Evolutionary conservation across 2,797 vertebrate genomes (phyloP), one percentile per base, ranked within the genome.

Genomic region (Miichthys miiuy): DNA sequence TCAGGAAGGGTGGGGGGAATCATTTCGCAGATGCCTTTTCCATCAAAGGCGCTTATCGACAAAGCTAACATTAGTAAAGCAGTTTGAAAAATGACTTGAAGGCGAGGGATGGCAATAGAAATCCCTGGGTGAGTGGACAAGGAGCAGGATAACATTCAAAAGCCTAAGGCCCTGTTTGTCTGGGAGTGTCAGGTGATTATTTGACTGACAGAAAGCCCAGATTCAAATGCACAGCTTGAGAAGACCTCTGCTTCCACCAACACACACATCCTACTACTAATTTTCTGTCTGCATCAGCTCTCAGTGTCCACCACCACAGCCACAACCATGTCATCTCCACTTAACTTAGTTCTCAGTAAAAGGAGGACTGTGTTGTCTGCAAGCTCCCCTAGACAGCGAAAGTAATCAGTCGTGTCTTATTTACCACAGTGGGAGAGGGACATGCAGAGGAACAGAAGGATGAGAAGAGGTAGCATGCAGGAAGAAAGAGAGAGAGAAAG

Each of bases 11-110:
- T 65, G 75, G 67, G 72, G 79, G 63, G 78, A 77, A 84, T 87
- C 71, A 64, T 91, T 91, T 92, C 73, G 70, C 73, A 48, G 86
- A 88, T 89, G 89, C 84, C 81, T 80, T 81, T 83, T 79, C 89
- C 79, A 88, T 92, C 93, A 89, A 86, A 90, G 83, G 83, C 30
- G 42, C 89, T 94, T 94, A 94, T 93, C 88, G 76, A 87, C 91
- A 87, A 90, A 91, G 81, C 91, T 89, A 94, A 93, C 93, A 93
- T 92, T 90, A 90, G 91, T 85, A 85, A 87, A 93, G 83, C 89
- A 75, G 81, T 77, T 84, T 76, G 52, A 69, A 85, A 80, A 88
- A 90, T 57, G 58, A 75, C 86, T 81, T 69, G 46, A 81, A 85
- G 84, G 63, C 34, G 16, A 86, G 54, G 61, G 61, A 80, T 68